Conservation (phyloP, 2,888 invertebrate species). For the Laothoe populi region DNA sequence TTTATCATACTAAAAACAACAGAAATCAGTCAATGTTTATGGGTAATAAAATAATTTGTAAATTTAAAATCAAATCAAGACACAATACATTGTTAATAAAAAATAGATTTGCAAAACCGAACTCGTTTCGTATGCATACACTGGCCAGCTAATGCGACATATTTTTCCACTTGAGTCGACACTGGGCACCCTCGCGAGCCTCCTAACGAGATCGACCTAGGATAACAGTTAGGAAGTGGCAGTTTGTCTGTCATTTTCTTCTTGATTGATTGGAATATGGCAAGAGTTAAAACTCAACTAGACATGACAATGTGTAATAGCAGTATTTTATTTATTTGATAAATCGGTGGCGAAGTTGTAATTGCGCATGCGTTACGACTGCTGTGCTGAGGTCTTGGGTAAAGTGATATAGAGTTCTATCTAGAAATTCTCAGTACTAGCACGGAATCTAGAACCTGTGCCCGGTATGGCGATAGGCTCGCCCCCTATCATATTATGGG, state of each 20-base stretch:
- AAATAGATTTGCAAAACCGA: not conserved
- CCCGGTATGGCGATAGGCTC: no score
- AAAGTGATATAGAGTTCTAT: no score
- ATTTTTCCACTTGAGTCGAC: constrained; percentile 14
- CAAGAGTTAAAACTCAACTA: constrained; percentile 38
- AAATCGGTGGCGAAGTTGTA: no score
- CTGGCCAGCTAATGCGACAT: not conserved
- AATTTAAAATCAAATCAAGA: not conserved
- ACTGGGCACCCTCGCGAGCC: constrained; percentile 11
- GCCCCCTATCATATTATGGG: no score
- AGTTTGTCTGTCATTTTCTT: constrained; percentile 77
- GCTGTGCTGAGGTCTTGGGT: no score
- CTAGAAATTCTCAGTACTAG: no score
- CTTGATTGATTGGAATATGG: constrained; percentile 57
- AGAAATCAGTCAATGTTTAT: no score
- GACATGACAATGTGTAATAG: constrained; percentile 41
- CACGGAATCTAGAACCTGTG: no score
- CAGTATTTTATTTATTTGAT: not conserved
- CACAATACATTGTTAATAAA: not conserved
- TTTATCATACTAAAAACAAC: not conserved
- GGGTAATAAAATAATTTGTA: not conserved
- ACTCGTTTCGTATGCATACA: not conserved
- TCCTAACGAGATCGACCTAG: constrained; percentile 75
- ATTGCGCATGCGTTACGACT: no score
- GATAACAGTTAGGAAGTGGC: constrained; percentile 72